A percentile compares a stretch with the other conserved stretches of the same genome.
These are phyloP conservation scores for Drosophila athabasca DNA, from an alignment of 1,140 invertebrate genomes.

Conservation along the genomic window DNA sequence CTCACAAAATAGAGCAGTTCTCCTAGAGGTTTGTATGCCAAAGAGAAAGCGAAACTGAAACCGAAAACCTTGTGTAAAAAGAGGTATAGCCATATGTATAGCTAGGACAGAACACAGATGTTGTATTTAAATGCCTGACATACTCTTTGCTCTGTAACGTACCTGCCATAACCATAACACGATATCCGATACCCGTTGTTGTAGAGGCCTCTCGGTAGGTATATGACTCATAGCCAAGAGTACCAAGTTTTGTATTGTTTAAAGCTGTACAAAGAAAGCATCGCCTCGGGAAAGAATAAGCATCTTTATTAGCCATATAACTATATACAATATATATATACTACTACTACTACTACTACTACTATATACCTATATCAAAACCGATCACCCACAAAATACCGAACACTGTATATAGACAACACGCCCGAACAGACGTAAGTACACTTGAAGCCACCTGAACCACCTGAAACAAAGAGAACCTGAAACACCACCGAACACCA, in stretches of 20 bases:
- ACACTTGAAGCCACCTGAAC: conserved; percentile 38
- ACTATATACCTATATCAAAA: conserved; percentile 41
- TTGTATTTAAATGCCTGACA: background rate
- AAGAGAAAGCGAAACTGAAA: too few relatives aligned
- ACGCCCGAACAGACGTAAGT: conserved; percentile 73
- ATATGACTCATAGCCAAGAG: conserved; percentile 28
- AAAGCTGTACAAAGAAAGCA: conserved; percentile 40
- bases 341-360: background rate
- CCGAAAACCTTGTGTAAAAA: conserved; percentile 32
- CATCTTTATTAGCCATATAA: conserved; percentile 41
- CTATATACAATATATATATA: conserved; percentile 29
- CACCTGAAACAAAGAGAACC: conserved; percentile 7
- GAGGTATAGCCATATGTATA: conserved; percentile 31
- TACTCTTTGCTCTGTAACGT: conserved; percentile 5
- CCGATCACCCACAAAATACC: conserved; percentile 57
- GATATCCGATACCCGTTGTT: conserved; percentile 8
- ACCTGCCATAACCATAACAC: conserved; percentile 18
- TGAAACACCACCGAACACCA: conserved; percentile 4
- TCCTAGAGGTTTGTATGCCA: conserved; percentile 31
- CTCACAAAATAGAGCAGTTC: conserved; percentile 1
- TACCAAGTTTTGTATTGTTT: conserved; percentile 39
- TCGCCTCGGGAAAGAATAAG: conserved; percentile 22
- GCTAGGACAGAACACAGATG: conserved; percentile 20
- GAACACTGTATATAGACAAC: conserved; percentile 69
- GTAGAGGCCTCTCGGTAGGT: conserved; percentile 56